Base-by-base conservation (phyloP, 1,140 invertebrate genomes). In the Bicyclus anynana region DNA sequence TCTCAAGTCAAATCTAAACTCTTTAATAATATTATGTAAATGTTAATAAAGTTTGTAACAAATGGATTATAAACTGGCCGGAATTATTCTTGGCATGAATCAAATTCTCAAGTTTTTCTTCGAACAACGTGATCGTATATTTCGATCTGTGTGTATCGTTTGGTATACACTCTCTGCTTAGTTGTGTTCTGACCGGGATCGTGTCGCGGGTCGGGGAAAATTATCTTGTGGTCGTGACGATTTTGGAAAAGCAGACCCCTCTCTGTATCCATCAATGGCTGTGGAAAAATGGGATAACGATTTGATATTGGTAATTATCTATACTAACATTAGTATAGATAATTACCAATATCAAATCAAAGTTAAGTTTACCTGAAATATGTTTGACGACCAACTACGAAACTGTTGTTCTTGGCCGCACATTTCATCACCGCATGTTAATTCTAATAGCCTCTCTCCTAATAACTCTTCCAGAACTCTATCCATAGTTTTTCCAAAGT, bases 401-500 rank as follows among this genome's bases (percentile, higher is more conserved):
- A 99, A 99, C 0, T 96, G 93, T 77, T 98, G 96, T 82, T 99
- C 97, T 81, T 98, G 97, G 2, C 97, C 97, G 77, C 95, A 97
- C 90, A 99, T 94, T 89, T 98, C 97, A 83, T 99, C 97, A 2
- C 97, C 97, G 53, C 93, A 93, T 0, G 92, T 93, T 47, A 98
- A 89, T 61, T 94, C 93, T 7, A 94, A 77, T 16, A 99, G 87
- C 44, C 95, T 90, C 84, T 98, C 96, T 5, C 96, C 97, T 0
- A 97, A 97, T 12, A 99, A 89, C 72, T 98, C 95, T 44, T 93
- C 93, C 5, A 99, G 87, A 21, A 98, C 92, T 75, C 95, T 97
- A 79, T 99, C 97, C 38, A 99, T 93, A 67, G 96, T 98, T 74
- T 95, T 94, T 0, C 96, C 98, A 77, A 98, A 99, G 23, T 96